A percentile compares a stretch with the other conserved stretches of the same genome.
phyloP scores from a whole-genome alignment of 2,113 vertebrate genomes.

The Pteruthius melanotis region DNA sequence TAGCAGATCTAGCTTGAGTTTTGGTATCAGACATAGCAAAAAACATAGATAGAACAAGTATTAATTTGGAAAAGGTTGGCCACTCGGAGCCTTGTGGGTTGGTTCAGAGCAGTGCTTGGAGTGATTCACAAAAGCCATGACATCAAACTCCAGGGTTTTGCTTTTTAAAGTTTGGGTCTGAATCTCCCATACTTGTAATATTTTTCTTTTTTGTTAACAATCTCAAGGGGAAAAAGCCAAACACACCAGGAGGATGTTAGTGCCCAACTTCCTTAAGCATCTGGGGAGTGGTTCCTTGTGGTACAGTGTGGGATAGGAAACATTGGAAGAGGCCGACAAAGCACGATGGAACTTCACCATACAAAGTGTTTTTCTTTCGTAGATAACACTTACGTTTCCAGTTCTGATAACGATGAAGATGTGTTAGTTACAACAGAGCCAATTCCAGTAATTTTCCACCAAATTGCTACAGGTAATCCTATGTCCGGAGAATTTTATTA shows the following conservation, averaged over 20 bases:
- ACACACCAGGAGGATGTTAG: not conserved
- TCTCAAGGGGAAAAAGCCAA: not conserved
- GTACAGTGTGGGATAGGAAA: not conserved
- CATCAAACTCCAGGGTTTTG: not conserved
- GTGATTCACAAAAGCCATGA: not conserved
- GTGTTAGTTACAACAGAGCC: slow-evolving; percentile 89
- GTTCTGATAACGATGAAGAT: slow-evolving; percentile 89
- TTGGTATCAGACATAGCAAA: not conserved
- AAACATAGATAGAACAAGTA: not conserved
- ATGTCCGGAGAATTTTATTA: not conserved
- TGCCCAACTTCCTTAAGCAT: not conserved
- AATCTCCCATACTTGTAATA: not conserved
- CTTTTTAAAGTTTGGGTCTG: not conserved
- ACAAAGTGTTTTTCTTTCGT: slow-evolving; percentile 13
- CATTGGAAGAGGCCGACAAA: not conserved
- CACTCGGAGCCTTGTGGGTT: not conserved
- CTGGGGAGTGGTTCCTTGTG: not conserved
- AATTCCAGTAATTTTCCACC: slow-evolving; percentile 89
- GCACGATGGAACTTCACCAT: not conserved
- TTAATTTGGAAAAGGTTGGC: not conserved
- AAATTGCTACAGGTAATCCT: slow-evolving; percentile 85
- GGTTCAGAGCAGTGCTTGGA: not conserved
- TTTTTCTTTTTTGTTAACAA: not conserved
- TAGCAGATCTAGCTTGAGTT: not conserved
- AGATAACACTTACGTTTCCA: slow-evolving; percentile 92